Percentiles rank a stretch among this genome's conserved stretches.
Evolutionary conservation across 2,888 invertebrate species (phyloP).

Genomic region (Cephus spinipes): DNA sequence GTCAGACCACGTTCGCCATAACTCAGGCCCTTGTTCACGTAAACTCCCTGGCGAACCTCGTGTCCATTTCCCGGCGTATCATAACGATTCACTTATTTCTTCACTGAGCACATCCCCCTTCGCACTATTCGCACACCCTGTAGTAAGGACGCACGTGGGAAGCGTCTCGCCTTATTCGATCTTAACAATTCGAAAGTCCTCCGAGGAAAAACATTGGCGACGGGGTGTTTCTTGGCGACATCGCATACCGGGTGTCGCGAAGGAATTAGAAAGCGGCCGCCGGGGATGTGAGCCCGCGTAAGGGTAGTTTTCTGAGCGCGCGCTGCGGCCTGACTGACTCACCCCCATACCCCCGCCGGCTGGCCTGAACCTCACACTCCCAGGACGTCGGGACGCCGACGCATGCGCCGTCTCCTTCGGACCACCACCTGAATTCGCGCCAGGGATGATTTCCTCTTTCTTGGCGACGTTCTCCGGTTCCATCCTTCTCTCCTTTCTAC

Average conservation of each 20-base stretch:
- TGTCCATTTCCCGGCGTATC: not conserved
- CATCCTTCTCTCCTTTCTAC: not conserved
- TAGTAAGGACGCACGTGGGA: not conserved
- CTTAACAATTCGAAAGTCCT: not conserved
- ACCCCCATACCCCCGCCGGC: conserved; percentile 56
- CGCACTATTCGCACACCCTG: not conserved
- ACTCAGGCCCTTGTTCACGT: not conserved
- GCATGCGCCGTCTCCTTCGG: conserved; percentile 22
- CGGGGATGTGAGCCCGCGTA: conserved; percentile 45
- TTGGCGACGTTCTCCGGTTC: not conserved
- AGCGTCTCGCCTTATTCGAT: not conserved
- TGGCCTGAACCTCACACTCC: conserved; percentile 23
- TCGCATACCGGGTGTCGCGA: not conserved
- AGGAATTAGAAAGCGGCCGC: conserved; percentile 3
- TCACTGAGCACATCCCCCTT: not conserved
- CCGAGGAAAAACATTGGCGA: not conserved
- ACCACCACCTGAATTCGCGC: conserved; percentile 44
- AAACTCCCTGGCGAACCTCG: not conserved
- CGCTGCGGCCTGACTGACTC: conserved; percentile 67
- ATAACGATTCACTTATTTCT: not conserved
- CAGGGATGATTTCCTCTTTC: conserved; percentile 31
- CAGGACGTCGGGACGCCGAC: conserved; percentile 15
- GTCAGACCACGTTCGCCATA: not conserved
- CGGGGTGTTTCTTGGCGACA: not conserved
- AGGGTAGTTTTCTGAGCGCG: conserved; percentile 65